Evolutionary conservation across 2,888 invertebrate species (phyloP), one percentile per base, ranked within the genome.

Genomic region (Leuctra nigra): DNA sequence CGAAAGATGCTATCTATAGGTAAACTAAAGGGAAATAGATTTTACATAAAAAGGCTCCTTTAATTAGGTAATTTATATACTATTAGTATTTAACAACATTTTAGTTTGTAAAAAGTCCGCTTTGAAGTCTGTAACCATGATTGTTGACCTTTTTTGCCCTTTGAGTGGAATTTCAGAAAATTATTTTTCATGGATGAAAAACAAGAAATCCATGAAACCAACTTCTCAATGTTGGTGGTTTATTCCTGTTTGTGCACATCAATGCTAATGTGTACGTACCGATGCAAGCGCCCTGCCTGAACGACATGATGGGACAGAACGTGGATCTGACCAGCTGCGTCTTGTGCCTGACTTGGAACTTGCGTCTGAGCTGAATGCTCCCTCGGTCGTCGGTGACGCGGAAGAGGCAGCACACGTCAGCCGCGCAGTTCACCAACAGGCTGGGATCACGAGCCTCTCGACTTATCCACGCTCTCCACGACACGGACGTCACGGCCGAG

Each of bases 241-340:
- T n/a, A n/a, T n/a, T n/a, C n/a, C n/a, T n/a, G n/a, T n/a, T n/a
- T n/a, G n/a, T n/a, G n/a, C n/a, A n/a, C n/a, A n/a, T n/a, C n/a
- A n/a, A n/a, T n/a, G n/a, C n/a, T n/a, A n/a, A n/a, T 41, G 4
- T 7, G 14, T 23, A 16, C 69, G 68, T 70, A 82, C 82, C 80
- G 61, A 88, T 83, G 75, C 87, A 88, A 58, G 87, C 85, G 61
- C 88, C 88, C 72, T 86, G 83, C 53, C 87, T 75, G 73, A 87
- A 87, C 62, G 87, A 88, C 86, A 88, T 88, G 62, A 85, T 81
- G 4, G 92, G 91, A 67, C 91, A 92, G 75, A 92, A 92, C 3
- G 87, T 84, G 25, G 90, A 87, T 63, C 80, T 76, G 20, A 90
- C 80, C 61, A 78, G 70, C 66, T 77, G 75, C 44, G 70, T 72